Evolutionary conservation across 2,113 vertebrate species (phyloP), one percentile per base, ranked within the genome.

Genomic region (Microtus oregoni): DNA sequence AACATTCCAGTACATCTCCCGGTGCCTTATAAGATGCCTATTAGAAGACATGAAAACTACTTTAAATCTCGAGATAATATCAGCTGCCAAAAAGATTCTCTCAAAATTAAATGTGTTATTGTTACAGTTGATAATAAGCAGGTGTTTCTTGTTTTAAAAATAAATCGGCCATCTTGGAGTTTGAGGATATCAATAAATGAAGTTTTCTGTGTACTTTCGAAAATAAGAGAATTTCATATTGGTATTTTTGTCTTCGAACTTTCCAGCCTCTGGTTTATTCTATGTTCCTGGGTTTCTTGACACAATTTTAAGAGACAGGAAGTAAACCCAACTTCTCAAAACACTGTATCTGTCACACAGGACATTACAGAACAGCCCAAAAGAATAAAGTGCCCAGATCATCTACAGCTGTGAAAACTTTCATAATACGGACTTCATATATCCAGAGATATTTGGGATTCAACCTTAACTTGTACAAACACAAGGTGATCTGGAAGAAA

Each of bases 111-210:
- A 92, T 78, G 93, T 90, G 70, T 94, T 95, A 86, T 76, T 94
- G 75, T 92, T 94, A 92, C 14, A 72, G 86, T 91, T 89, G 89
- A 95, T 97, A 94, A 97, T 96, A 94, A 94, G 63, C 96, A 97
- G 95, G 88, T 98, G 97, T 97, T 96, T 89, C 77, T 90, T 78
- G 81, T 92, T 96, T 95, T 89, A 97, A 96, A 96, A 97, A 97
- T 97, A 96, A 94, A 85, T 78, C 75, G 73, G 77, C 90, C 72
- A 70, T 73, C 78, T 97, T 89, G 75, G 63, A 93, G 20, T 92
- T 75, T 96, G 72, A 17, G 28, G 67, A n/a, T 78, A 86, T 79
- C 92, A 96, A 94, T 94, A 94, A 86, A 81, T 4, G 58, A 91
- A 97, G 65, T 65, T 95, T 88, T 67, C 15, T 7, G 15, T 70